Base-by-base conservation (phyloP, 2,797 vertebrate genomes). In the Oreochromis mossambicus region DNA sequence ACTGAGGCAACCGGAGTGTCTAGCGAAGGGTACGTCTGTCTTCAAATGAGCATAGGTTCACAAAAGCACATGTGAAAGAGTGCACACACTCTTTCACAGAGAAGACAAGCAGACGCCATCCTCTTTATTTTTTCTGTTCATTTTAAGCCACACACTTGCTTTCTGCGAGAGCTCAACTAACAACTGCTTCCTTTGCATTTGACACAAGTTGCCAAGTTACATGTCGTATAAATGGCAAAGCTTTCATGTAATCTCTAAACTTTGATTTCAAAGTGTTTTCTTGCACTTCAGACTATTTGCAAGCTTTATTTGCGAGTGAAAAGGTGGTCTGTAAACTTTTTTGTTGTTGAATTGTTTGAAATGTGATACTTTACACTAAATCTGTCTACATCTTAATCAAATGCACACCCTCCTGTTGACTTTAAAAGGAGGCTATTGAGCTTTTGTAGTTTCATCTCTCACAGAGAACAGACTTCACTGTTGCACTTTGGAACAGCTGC, bases 121-220 rank as follows among this genome's bases (percentile, higher is more conserved):
- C 70, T 80, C 75, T 76, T 86, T 50, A 21, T 82, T 14, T 4
- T 75, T 90, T 84, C 38, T 83, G 54, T 86, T 82, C 54, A 91
- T 80, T 83, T 52, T 54, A 77, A 68, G 77, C 85, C 79, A 79
- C 89, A 14, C 80, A 89, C 81, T 86, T 87, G 90, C 78, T 87
- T 92, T 92, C 80, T 86, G 80, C 26, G 38, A 92, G 70, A 87
- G 89, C 83, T 55, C 82, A 70, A 78, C 78, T 83, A 89, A 92
- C 81, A 87, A 85, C 68, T 78, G 81, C 83, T 91, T 92, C 75
- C 36, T 78, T 84, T 58, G 83, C 86, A 84, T 73, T 56, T 75
- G 38, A 87, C 75, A 80, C 26, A 73, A 68, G 80, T 86, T 82
- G 80, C 48, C 43, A 46, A 55, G 19, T 51, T 8, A 11, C 34